phyloP scores from a whole-genome alignment of 2,888 invertebrate genomes.

The Aelia acuminata region DNA sequence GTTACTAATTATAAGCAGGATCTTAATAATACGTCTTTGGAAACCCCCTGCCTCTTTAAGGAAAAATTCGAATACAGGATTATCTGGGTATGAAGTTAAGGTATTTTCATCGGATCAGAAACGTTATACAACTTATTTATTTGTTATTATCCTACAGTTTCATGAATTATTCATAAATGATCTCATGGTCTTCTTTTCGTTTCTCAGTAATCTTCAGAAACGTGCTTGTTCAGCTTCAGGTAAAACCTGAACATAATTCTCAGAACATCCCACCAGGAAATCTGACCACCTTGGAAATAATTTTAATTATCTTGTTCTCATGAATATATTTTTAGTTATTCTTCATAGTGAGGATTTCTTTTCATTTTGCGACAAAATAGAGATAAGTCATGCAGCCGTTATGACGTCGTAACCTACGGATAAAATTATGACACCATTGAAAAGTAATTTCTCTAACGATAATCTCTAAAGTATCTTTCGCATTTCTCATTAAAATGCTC shows the following conservation, averaged over 20 bases:
- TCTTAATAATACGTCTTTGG: too few species aligned
- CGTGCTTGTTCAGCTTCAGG: background rate
- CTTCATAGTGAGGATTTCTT: background rate
- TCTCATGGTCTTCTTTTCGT: background rate
- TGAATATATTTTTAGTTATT: background rate
- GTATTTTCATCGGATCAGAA: too few species aligned
- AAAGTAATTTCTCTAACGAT: background rate
- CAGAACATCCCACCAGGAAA: background rate
- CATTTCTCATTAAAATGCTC: background rate
- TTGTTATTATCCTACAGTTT: background rate
- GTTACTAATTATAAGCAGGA: too few species aligned
- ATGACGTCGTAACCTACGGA: background rate
- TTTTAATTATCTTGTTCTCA: background rate
- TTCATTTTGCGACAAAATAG: background rate
- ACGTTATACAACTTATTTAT: background rate
- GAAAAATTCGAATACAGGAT: too few species aligned
- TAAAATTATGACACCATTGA: background rate
- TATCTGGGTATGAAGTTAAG: too few species aligned
- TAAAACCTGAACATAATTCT: background rate
- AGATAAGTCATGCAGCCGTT: background rate
- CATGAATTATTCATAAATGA: background rate
- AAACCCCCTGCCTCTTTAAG: too few species aligned
- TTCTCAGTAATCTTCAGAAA: background rate
- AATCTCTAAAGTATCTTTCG: background rate
- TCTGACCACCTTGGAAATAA: background rate